Evolutionary conservation across 2,888 invertebrate genomes (phyloP), one percentile per base, ranked within the genome.

Genomic region (Argyra leucocephala): DNA sequence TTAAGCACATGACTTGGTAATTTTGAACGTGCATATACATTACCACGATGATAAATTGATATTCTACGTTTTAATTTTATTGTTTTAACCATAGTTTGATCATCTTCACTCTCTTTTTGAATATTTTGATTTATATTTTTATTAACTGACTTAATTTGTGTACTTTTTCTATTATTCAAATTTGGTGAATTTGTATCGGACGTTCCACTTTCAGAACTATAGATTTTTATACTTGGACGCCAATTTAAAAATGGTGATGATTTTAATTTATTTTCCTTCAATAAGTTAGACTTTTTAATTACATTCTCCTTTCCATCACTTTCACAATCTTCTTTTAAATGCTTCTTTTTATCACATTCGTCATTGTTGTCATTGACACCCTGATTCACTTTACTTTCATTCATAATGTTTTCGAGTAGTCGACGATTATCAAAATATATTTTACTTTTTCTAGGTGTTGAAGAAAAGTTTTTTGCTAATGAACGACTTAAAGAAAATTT

Each of bases 391-490:
- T 62, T 58, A 60, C 37, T 65, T 21, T 66, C 62, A 22, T 64
- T 67, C 65, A 74, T 67, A 10, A 73, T 66, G 63, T 71, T 69
- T 68, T 74, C 72, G 26, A 74, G 67, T 62, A 73, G 65, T 61
- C 72, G 71, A 15, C 73, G 71, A 66, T 73, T 73, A 67, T 74
- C 73, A 48, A 70, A 74, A 67, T 75, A 72, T 24, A 70, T 66
- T 69, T 72, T 73, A 65, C 75, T 76, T 69, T 75, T 77, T 26
- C 77, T 76, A 15, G 78, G 78, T 18, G 78, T 78, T 23, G 78
- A 78, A 3, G 78, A 76, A 58, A 74, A 76, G 59, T 36, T 57
- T 26, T 61, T 57, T 24, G 62, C 21, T 21, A 21, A 24, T 62
- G 23, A 1, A 7, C 21, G 37, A 15, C 10, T 6, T 4, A 21